A percentile compares a stretch with the other conserved stretches of the same genome.
Evolutionary conservation across 2,888 invertebrate species (phyloP).

Genomic region (Orthosia gracilis): DNA sequence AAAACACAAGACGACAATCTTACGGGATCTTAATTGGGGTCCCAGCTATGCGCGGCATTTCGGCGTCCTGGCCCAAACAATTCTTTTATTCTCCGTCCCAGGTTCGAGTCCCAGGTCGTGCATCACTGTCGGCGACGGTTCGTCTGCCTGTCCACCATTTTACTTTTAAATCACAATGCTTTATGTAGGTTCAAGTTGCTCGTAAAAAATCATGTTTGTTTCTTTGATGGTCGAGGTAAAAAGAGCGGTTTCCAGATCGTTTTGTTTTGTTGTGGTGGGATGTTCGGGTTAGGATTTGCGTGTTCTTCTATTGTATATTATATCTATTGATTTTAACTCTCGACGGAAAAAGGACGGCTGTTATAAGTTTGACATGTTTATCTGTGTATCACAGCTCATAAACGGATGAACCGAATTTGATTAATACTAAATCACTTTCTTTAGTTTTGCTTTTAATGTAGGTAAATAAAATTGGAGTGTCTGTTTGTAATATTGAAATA

Average conservation of each 20-base stretch:
- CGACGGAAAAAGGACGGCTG: too few relatives aligned
- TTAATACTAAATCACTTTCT: too few relatives aligned
- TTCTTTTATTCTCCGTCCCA: slow-evolving; percentile 67
- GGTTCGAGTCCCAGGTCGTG: slow-evolving; percentile 60
- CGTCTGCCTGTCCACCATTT: slow-evolving; percentile 72
- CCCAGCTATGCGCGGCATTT: slow-evolving; percentile 82
- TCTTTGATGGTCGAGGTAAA: slow-evolving; percentile 65
- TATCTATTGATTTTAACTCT: not conserved
- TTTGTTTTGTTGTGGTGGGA: slow-evolving; percentile 27
- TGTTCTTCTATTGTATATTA: too few relatives aligned
- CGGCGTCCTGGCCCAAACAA: slow-evolving; percentile 61
- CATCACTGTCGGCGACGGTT: slow-evolving; percentile 72
- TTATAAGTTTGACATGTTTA: too few relatives aligned
- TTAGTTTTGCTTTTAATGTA: too few relatives aligned
- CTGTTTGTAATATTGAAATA: too few relatives aligned
- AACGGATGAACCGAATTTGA: too few relatives aligned
- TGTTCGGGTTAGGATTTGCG: slow-evolving; percentile 14
- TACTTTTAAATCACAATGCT: slow-evolving; percentile 75
- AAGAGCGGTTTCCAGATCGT: slow-evolving; percentile 27
- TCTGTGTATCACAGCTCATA: too few relatives aligned
- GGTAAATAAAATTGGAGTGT: too few relatives aligned
- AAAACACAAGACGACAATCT: slow-evolving; percentile 84
- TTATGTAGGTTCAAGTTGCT: slow-evolving; percentile 68
- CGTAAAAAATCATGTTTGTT: slow-evolving; percentile 76
- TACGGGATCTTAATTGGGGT: slow-evolving; percentile 88